Evolutionary conservation across 2,113 vertebrate species (phyloP), one percentile per base, ranked within the genome.

Genomic region (Mixornis gularis): DNA sequence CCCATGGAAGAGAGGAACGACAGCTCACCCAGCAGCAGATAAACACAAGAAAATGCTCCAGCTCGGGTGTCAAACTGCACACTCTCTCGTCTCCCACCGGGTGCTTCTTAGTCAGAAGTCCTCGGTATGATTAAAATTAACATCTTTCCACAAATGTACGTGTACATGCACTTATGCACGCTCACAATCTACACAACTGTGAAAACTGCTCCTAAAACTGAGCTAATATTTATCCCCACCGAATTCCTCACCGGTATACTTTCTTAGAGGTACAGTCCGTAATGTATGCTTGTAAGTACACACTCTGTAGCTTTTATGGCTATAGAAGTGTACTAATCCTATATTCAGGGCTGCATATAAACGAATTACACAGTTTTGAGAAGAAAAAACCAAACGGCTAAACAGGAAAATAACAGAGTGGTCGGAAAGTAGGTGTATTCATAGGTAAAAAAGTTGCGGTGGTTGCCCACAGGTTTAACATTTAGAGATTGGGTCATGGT

Each of bases 391-490:
- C 15, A 27, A 68, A 77, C 64, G 38, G 40, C 21, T 41, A 66
- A 85, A 93, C 29, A 70, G 74, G 30, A 83, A 79, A 77, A 73
- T 48, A 93, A 34, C 2, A 43, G 49, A 55, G 74, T 7, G 3
- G 69, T 85, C 5, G 1, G 74, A 74, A 92, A 84, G 29, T 49
- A 38, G 66, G 44, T 44, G 72, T 58, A 70, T 60, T 60, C 48
- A 72, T 62, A 85, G 34, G 71, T 70, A 88, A 24, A 88, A 80
- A 96, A 97, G 56, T 90, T 93, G 64, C 8, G 1, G 34, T 11
- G 34, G 16, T 69, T 79, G 40, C 66, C 63, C 68, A 78, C 41
- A n/a, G 55, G 22, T 40, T 36, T 86, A 34, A 59, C 26, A 52
- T 38, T 27, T 64, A 71, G 5, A 74, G 18, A 58, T 51, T n/a